Percentiles rank a stretch among this genome's conserved stretches.
phyloP scores from a whole-genome alignment of 2,888 invertebrate species.

The Alloplasta piceator region DNA sequence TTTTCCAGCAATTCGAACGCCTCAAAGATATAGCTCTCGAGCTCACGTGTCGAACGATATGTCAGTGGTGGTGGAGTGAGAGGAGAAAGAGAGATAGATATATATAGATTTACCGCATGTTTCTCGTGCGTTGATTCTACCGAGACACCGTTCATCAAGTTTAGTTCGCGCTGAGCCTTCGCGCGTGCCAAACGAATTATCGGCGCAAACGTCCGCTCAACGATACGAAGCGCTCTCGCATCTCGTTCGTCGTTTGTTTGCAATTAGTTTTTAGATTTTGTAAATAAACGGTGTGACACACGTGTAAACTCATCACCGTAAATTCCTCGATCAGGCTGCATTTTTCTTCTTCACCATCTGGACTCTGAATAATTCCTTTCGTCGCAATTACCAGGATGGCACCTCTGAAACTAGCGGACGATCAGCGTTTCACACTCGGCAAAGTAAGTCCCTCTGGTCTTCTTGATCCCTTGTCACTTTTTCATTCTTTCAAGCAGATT shows the following conservation, averaged over 20 bases:
- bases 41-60: background rate
- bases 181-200: constrained; percentile 40
- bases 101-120: constrained; percentile 24
- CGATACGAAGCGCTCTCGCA: background rate
- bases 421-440: constrained; percentile 90
- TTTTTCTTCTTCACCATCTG: background rate
- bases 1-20: constrained; percentile 25
- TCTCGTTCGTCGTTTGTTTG: constrained; percentile 2
- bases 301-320: background rate
- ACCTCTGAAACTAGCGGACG: constrained; percentile 87
- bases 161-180: constrained; percentile 65
- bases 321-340: too few relatives aligned
- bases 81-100: too few relatives aligned
- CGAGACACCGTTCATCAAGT: constrained; percentile 36
- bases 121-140: constrained; percentile 6
- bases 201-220: background rate
- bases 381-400: constrained; percentile 68
- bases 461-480: background rate
- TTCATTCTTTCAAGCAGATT: background rate
- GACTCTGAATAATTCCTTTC: background rate
- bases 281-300: constrained; percentile 24
- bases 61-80: constrained; percentile 20
- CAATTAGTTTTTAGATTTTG: background rate
- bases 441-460: constrained; percentile 85
- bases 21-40: constrained; percentile 9